Base-by-base conservation (phyloP, 2,113 vertebrate species). In the Bothrops jararaca region DNA sequence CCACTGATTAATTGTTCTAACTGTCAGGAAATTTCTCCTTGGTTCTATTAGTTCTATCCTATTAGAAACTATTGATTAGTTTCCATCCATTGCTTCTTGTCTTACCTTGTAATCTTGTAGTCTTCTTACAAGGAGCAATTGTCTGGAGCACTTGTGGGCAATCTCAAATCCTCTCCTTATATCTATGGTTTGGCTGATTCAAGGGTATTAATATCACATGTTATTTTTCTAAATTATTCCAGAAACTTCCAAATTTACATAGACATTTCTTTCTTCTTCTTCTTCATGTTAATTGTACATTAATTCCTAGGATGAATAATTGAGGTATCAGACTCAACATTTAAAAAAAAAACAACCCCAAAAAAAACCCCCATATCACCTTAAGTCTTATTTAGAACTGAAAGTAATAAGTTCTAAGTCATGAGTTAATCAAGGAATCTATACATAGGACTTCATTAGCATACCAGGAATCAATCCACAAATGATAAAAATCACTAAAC, bases 241-340 rank as follows among this genome's bases (percentile, higher is more conserved):
- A 96, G 93, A 54, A 95, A 94, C 90, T 92, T 95, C 92, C 39
- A 94, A 95, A 97, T 97, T 96, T 97, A 95, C 93, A 96, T 95
- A 97, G 95, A 92, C 94, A 97, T 95, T 89, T 92, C 97, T 96
- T 98, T 97, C 94, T 91, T 95, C 93, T 91, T 95, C 93, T 97
- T 95, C 93, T 97, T 95, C 94, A 94, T 96, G 94, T 89, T 97
- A 97, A 97, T 97, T 97, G 96, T 96, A 94, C 85, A 97, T 96
- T 97, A 98, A 97, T 98, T 97, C 93, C 89, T 95, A 95, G 96
- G 96, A 97, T 96, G 96, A 97, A 97, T 97, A 98, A 97, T 95
- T 96, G 97, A 97, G 74, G 95, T 96, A 97, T 96, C 95, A 95
- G 93, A 97, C 96, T 95, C 95, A 97, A 92, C 52, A 64, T 53